Base-by-base conservation (phyloP, 2,113 vertebrate species). In the Neolamprologus cancellatus region DNA sequence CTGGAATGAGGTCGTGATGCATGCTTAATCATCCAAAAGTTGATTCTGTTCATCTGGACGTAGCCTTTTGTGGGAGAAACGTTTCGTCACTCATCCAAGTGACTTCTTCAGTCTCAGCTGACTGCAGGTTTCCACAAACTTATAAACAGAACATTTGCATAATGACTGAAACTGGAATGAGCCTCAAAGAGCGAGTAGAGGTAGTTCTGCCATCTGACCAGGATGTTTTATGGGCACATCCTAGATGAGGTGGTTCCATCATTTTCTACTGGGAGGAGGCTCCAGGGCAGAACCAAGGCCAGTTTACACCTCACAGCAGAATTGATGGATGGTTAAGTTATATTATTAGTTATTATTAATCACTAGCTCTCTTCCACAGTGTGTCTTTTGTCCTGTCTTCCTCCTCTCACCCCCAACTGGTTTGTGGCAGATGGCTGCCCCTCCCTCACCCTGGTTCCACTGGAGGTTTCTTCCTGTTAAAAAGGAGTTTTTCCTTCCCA, bases 321-420 rank as follows among this genome's bases (percentile, higher is more conserved):
- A 61, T 61, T 11, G 28, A 61, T 61, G 28, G 9, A 11, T 61
- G 55, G 8, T 59, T 2, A 59, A 32, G 8, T 59, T 59, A 32
- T 59, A 59, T 18, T 59, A 59, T 59, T 59, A 59, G 15, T 59
- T 59, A 59, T 59, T 59, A 59, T 32, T 59, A 59, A 59, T 59
- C 55, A 59, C 15, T 32, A 59, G 28, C 55, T 59, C 28, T 59
- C 55, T 59, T 59, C 28, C 11, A 54, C 4, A 25, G 53, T 54
- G 4, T 54, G 2, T 17, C 15, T 18, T 59, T 59, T 59, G 5
- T 59, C 55, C 15, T 6, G 55, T 59, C 55, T 59, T 59, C 55
- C 28, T 32, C 55, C 15, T 18, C 14, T 59, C 55, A 10, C 28
- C 55, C 28, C 15, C 55, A 32, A 32, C 55, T 32, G 55, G 55